Conservation (phyloP, 2,113 vertebrate species). For the Bagarius yarrelli region DNA sequence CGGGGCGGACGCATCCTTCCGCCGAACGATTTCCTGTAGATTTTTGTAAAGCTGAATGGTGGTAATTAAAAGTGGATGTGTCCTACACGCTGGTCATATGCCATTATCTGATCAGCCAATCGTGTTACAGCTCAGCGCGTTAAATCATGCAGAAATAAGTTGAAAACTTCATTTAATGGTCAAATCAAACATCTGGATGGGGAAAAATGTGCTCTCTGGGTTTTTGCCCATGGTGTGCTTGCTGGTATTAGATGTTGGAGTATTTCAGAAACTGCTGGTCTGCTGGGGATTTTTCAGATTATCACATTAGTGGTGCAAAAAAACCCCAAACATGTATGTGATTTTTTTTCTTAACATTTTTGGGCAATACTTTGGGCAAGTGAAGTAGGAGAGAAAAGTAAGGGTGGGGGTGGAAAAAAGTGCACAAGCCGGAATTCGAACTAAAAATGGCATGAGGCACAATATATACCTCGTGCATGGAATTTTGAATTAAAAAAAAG, state of each 20-base stretch:
- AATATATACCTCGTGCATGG: too few relatives aligned
- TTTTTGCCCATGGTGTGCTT: background rate
- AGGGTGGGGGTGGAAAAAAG: too few relatives aligned
- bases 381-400: too few relatives aligned
- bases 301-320: background rate
- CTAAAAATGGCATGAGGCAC: too few relatives aligned
- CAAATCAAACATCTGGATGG: background rate
- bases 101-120: slow-evolving; percentile 1
- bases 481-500: too few relatives aligned
- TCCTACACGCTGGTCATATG: slow-evolving; percentile 3
- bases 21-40: slow-evolving; percentile 10
- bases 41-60: slow-evolving; percentile 19
- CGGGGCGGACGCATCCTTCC: background rate
- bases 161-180: background rate
- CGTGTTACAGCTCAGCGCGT: background rate
- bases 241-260: background rate
- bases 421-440: too few relatives aligned
- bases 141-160: background rate
- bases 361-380: too few relatives aligned
- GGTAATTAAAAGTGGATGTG: slow-evolving; percentile 15
- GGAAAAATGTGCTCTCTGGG: background rate
- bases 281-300: background rate
- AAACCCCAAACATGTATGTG: background rate
- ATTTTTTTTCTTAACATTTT: too few relatives aligned
- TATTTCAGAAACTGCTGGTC: background rate